Evolutionary conservation across 2,888 invertebrate species (phyloP), one percentile per base, ranked within the genome.

Genomic region (Drosophila hawaiiensis): DNA sequence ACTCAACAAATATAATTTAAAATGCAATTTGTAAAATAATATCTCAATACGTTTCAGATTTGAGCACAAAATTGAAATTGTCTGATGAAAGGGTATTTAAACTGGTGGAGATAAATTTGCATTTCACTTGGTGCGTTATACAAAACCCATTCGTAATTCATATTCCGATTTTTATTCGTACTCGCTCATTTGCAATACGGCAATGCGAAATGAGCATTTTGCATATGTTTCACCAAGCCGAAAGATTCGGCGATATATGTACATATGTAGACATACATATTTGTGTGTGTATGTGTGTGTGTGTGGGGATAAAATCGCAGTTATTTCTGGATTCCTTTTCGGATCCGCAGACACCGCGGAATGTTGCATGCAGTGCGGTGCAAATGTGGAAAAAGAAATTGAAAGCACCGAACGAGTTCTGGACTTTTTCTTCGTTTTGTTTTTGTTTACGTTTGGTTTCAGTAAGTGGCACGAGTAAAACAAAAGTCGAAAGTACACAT

Each of bases 151-250:
- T 50, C 60, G 69, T 60, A 69, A 62, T 62, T 66, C 65, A 9
- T 50, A 54, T 58, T 41, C 65, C 35, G 41, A 75, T 66, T 70
- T 78, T 75, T 68, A 79, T 70, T 56, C 66, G 31, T 43, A 39
- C 35, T 66, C 66, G 62, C 73, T 74, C 59, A 60, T 79, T 80
- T 58, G 66, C 33, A 53, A 69, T 61, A 61, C 76, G 69, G 76
- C 59, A 73, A 76, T 71, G 70, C 50, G 52, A 63, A 63, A 67
- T 73, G 53, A 64, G 69, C 73, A 68, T 58, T 74, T 78, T 81
- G 82, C 80, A 81, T 82, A 82, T 78, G 74, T 74, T 74, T 74
- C 50, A 50, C 19, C 71, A 70, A 71, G 43, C 67, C 52, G 62
- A 70, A 31, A 58, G 75, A 60, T 63, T 50, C 49, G 33, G 41